Evolutionary conservation across 2,888 invertebrate genomes (phyloP).

Genomic region (Odontocerum albicorne): DNA sequence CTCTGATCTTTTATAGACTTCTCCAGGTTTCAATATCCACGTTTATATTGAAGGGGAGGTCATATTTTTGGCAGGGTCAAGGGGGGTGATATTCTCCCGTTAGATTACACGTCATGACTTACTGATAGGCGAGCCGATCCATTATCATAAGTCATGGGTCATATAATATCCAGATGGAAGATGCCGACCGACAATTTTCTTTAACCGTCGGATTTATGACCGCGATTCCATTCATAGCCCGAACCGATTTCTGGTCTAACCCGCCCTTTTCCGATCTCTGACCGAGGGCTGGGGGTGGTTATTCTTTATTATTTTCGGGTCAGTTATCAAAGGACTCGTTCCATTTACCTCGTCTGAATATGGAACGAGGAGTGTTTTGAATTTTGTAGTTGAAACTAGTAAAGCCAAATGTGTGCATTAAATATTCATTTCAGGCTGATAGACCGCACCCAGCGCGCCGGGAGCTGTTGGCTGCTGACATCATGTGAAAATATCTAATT

Average conservation of each 20-base stretch:
- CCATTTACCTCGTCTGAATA: neutral
- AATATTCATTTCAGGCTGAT: neutral
- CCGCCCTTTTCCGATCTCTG: neutral
- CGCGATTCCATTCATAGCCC: slow-evolving; percentile 26
- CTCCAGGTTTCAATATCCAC: slow-evolving; percentile 31
- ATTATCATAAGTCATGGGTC: slow-evolving; percentile 36
- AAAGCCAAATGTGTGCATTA: too few relatives aligned
- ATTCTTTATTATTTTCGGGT: slow-evolving; percentile 29
- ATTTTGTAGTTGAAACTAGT: too few relatives aligned
- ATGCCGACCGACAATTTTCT: slow-evolving; percentile 35
- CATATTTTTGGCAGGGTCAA: slow-evolving; percentile 33
- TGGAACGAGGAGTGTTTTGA: neutral
- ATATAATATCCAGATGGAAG: slow-evolving; percentile 33
- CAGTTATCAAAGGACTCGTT: slow-evolving; percentile 21
- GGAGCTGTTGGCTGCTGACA: too few relatives aligned
- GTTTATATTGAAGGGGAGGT: slow-evolving; percentile 31
- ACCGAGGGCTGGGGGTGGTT: slow-evolving; percentile 4
- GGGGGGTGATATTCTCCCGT: slow-evolving; percentile 28
- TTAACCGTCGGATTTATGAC: slow-evolving; percentile 34
- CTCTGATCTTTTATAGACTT: slow-evolving; percentile 31
- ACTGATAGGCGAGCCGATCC: slow-evolving; percentile 35
- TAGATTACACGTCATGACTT: slow-evolving; percentile 36
- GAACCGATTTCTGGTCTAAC: neutral
- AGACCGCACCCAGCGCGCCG: too few relatives aligned
- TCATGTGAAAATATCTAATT: too few relatives aligned